These are phyloP conservation scores for Troides helena DNA, from an alignment of 2,888 invertebrate genomes.

Conservation along the genomic window DNA sequence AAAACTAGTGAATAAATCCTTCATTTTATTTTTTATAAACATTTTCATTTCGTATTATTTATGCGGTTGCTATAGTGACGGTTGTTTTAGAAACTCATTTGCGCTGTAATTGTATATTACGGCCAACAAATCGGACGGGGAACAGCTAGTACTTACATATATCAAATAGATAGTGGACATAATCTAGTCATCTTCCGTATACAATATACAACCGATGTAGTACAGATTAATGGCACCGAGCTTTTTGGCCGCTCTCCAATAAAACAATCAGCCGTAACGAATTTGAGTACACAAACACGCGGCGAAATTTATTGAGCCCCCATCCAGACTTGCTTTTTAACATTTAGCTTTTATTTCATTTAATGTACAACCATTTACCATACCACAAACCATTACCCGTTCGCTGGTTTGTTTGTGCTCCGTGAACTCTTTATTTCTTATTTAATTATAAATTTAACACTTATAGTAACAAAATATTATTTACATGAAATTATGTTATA, in stretches of 20 bases:
- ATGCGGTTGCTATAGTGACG: too few species aligned
- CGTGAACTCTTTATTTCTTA: slow-evolving; percentile 34
- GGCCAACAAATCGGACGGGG: too few species aligned
- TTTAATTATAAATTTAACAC: slow-evolving; percentile 11
- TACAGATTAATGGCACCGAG: slow-evolving; percentile 42
- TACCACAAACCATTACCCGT: slow-evolving; percentile 41
- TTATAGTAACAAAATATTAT: background rate
- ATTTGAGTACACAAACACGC: slow-evolving; percentile 58
- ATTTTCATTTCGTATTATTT: too few species aligned
- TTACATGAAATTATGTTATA: too few species aligned
- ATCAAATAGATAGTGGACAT: slow-evolving; percentile 31
- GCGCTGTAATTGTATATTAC: too few species aligned
- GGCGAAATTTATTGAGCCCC: slow-evolving; percentile 55
- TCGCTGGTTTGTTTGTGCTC: slow-evolving; percentile 46
- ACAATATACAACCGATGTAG: slow-evolving; percentile 35
- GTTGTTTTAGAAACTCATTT: too few species aligned
- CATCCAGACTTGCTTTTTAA: slow-evolving; percentile 58
- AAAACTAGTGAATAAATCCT: too few species aligned
- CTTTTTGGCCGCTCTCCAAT: slow-evolving; percentile 66
- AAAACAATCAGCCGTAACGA: slow-evolving; percentile 67
- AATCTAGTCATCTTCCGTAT: slow-evolving; percentile 39
- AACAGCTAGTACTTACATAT: background rate
- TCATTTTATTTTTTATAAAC: too few species aligned
- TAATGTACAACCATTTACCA: slow-evolving; percentile 36
- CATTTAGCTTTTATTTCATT: slow-evolving; percentile 53